Evolutionary conservation across 2,888 invertebrate genomes (phyloP), one percentile per base, ranked within the genome.

Genomic region (Blastobasis lacticolella): DNA sequence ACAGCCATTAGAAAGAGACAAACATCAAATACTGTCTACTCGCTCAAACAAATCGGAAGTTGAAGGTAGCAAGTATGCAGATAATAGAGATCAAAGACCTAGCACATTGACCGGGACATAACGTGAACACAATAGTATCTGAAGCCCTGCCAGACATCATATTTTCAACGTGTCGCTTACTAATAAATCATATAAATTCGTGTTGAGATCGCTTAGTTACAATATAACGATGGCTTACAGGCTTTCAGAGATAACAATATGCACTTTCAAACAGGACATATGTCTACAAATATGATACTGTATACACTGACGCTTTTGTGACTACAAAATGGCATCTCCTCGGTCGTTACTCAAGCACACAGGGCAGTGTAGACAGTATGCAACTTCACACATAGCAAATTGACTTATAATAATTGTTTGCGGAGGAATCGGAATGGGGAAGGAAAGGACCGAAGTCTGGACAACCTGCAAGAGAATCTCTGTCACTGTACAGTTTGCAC

Each of bases 401-500:
- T 37, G 6, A 46, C 37, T 37, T 46, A 23, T 23, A 23, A 23
- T 23, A 23, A 23, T 23, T 23, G 23, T 23, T 23, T 45, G 23
- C 10, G 10, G 36, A 40, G 46, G 6, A 46, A 40, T 40, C n/a
- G 36, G 44, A 7, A 36, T 52, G 55, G 57, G 57, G 54, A 57
- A 53, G 60, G 62, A 55, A 23, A 48, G 69, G 75, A 67, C 10
- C 45, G 75, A 74, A 65, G 54, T 51, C 64, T 70, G 73, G 73
- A 74, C 78, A 69, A 81, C 79, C 84, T 84, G 84, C 64, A 78
- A 81, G 55, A 68, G 57, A 74, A 66, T 55, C 44, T 50, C 59
- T 46, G 57, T 57, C 53, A 59, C 68, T 69, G 62, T 73, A 73
- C 66, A 73, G 59, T 56, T 55, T 63, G 56, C 57, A 67, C 66